Evolutionary conservation across 2,888 invertebrate genomes (phyloP).

Genomic region (Drosophila barbarae): DNA sequence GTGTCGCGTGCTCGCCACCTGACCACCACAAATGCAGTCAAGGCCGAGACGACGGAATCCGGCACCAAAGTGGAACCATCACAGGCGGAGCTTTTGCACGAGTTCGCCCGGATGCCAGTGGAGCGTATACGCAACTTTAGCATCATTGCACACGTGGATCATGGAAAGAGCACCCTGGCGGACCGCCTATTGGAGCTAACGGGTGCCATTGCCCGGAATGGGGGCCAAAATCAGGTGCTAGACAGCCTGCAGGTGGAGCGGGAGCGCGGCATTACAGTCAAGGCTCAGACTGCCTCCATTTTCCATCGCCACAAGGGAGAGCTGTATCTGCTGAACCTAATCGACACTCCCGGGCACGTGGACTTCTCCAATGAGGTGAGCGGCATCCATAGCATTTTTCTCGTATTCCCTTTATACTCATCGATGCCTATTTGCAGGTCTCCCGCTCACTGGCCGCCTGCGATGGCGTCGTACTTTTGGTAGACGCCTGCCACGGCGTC

Average conservation of each 20-base stretch:
- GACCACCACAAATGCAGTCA: constrained; percentile 23
- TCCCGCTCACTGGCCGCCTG: constrained; percentile 94
- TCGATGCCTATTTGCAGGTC: constrained; percentile 80
- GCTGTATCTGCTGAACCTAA: constrained; percentile 92
- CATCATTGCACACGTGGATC: constrained; percentile 99
- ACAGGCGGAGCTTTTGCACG: constrained; percentile 43
- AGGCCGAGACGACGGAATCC: constrained; percentile 18
- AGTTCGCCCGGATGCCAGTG: constrained; percentile 69
- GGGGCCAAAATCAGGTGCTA: constrained; percentile 86
- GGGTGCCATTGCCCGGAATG: constrained; percentile 86
- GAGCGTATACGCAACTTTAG: constrained; percentile 92
- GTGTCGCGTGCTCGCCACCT: constrained; percentile 11
- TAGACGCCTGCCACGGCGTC: constrained; percentile 97
- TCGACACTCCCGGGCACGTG: constrained; percentile 99
- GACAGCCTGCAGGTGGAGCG: constrained; percentile 92
- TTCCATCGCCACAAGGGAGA: constrained; percentile 85
- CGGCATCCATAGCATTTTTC: not conserved
- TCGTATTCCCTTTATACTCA: not conserved
- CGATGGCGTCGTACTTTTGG: constrained; percentile 95
- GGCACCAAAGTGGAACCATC: constrained; percentile 12
- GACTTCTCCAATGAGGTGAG: constrained; percentile 97
- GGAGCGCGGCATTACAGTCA: constrained; percentile 98
- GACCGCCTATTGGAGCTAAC: constrained; percentile 96
- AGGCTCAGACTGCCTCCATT: constrained; percentile 96
- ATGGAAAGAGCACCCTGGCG: constrained; percentile 98